Base-by-base conservation (phyloP, 2,113 vertebrate species). In the Pomatorhinus ruficollis region DNA sequence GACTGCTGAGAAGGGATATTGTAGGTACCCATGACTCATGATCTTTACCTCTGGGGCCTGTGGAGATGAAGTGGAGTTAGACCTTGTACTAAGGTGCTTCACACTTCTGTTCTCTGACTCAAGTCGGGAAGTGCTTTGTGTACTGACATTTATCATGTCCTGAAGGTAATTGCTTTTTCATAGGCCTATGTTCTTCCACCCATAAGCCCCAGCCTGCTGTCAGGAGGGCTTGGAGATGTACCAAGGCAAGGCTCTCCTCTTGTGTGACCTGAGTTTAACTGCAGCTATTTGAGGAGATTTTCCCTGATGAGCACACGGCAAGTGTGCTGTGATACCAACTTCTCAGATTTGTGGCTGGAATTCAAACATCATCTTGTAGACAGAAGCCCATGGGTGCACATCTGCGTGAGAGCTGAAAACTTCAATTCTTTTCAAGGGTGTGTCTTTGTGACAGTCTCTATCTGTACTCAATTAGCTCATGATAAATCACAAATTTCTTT, bases 301-400 rank as follows among this genome's bases (percentile, higher is more conserved):
- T 81, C 54, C 23, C n/a, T 68, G 20, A 33, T 30, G 45, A 33
- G 40, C 65, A 25, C 1, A 2, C 33, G 66, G 71, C 4, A 11
- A 37, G 5, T 50, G 31, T 49, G 35, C 61, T 0, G 0, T 59
- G 17, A 56, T 52, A 61, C 15, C 2, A 1, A 3, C 37, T 76
- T 72, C 63, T 77, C 68, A 31, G 21, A 24, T 35, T 9, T 1
- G 12, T 42, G 54, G 25, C 72, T 87, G 54, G 40, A 39, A 15
- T 70, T 65, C 45, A 15, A 44, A 11, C 28, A 16, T 80, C 40
- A 10, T 42, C 27, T 70, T 54, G 17, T 5, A 47, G 14, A 66
- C 30, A 35, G 35, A 37, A 86, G 24, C 42, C 16, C 27, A 12
- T 12, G 30, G 16, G 6, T 70, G 60, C 37, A 35, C 2, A 2